Evolutionary conservation across 2,113 vertebrate species (phyloP).

Genomic region (Uria aalge): DNA sequence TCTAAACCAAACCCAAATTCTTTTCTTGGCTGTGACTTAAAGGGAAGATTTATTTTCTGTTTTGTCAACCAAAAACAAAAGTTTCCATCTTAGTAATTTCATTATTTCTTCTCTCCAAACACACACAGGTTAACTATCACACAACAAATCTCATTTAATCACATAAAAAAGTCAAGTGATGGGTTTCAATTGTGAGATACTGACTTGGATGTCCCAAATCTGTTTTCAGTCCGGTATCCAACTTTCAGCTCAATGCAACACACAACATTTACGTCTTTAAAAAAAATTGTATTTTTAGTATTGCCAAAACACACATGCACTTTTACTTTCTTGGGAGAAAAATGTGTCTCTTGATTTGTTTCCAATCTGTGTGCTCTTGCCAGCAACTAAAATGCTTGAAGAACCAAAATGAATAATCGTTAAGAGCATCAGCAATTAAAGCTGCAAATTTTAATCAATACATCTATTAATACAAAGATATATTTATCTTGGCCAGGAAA

Average conservation of each 20-base stretch:
- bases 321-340: constrained; percentile 77
- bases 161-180: constrained; percentile 13
- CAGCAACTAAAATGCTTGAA: constrained; percentile 73
- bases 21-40: constrained; percentile 18
- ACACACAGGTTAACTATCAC: not conserved
- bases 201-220: constrained; percentile 11
- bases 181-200: not conserved
- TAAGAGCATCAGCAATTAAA: constrained; percentile 73
- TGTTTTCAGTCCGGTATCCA: constrained; percentile 48
- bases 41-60: not conserved
- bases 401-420: constrained; percentile 72
- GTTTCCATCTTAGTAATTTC: not conserved
- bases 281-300: constrained; percentile 33
- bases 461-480: constrained; percentile 63
- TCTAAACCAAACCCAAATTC: constrained; percentile 34
- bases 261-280: constrained; percentile 51
- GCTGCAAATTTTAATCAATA: constrained; percentile 74
- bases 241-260: constrained; percentile 43
- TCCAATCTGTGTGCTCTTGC: constrained; percentile 69
- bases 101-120: not conserved
- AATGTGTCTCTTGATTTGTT: constrained; percentile 77
- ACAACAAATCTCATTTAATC: not conserved
- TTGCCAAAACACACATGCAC: constrained; percentile 74
- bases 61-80: not conserved
- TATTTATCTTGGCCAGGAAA: constrained; percentile 64